Base-by-base conservation (phyloP, 1,140 invertebrate genomes). In the Zaprionus gabonicus region DNA sequence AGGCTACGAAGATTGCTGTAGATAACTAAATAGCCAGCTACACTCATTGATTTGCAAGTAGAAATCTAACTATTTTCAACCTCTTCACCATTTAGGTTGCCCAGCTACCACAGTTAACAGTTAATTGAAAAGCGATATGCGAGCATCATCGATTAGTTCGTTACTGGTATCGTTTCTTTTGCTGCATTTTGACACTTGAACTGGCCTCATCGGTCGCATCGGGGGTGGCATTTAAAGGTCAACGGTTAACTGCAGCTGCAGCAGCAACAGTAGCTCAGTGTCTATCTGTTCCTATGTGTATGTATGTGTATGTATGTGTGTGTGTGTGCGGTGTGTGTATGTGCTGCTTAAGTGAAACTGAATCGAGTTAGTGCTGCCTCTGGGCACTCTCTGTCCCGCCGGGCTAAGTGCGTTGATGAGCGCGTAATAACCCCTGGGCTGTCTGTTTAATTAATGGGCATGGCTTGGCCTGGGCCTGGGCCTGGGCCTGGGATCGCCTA, bases 401-500 rank as follows among this genome's bases (percentile, higher is more conserved):
- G 75, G 58, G 66, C 66, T 70, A 81, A 85, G 78, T 81, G 81
- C 76, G 76, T 81, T 85, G 82, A 84, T 84, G 81, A 84, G 82
- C 82, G 81, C 84, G 73, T 85, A 84, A 84, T 84, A 46, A 70
- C 74, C 57, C 74, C 66, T 71, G 56, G 53, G 69, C 78, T 84
- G 78, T 77, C 81, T 84, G 69, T 72, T 82, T 82, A 82, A 82
- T 82, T 82, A 77, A 82, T 82, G 81, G 81, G 53, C 65, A 60
- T 75, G 73, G 80, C 34, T 44, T 34, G 31, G 31, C 31, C 27
- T 25, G 53, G 38, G 27, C 23, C 23, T 82, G 80, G 80, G 53
- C 65, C 59, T 75, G 73, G 80, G 27, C 31, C 27, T 25, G 53
- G 38, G 17, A 51, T 49, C 28, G 25, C 23, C 13, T 25, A 38